phyloP scores from a whole-genome alignment of 2,113 vertebrate species.

The Poecilia latipinna region DNA sequence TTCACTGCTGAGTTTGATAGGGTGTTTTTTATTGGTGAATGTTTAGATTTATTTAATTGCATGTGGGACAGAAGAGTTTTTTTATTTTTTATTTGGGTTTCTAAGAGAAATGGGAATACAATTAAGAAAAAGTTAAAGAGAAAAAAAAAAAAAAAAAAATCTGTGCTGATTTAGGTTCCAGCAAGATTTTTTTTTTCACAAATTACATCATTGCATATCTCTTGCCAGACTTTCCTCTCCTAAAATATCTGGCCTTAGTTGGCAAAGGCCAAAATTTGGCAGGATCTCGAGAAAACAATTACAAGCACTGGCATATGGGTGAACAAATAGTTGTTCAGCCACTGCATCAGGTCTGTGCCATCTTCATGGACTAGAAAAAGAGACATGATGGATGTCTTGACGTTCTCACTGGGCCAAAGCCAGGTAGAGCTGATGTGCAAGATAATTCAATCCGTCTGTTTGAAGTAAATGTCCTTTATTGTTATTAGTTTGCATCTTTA shows the following conservation, averaged over 20 bases:
- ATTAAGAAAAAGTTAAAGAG: background rate
- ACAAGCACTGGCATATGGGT: constrained; percentile 96
- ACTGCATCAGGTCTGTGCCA: constrained; percentile 93
- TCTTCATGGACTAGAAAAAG: constrained; percentile 83
- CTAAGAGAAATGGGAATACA: background rate
- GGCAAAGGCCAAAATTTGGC: constrained; percentile 87
- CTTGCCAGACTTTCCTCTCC: constrained; percentile 79
- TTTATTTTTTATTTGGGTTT: too few species aligned
- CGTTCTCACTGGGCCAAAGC: constrained; percentile 83
- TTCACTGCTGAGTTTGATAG: too few species aligned
- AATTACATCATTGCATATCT: constrained; percentile 59
- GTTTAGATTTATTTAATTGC: too few species aligned
- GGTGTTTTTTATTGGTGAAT: too few species aligned
- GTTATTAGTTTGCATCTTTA: background rate
- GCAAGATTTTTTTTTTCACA: constrained; percentile 45
- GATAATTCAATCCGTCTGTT: constrained; percentile 60
- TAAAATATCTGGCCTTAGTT: constrained; percentile 82
- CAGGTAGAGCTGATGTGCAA: constrained; percentile 80
- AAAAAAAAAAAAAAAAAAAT: background rate
- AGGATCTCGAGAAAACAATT: constrained; percentile 85
- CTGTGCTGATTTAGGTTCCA: constrained; percentile 16
- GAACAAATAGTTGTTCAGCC: constrained; percentile 89
- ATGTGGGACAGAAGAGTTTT: too few species aligned
- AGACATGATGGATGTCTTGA: constrained; percentile 85
- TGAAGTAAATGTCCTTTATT: constrained; percentile 14